Conservation (phyloP, 2,888 invertebrate genomes). For the Protodeltote pygarga region DNA sequence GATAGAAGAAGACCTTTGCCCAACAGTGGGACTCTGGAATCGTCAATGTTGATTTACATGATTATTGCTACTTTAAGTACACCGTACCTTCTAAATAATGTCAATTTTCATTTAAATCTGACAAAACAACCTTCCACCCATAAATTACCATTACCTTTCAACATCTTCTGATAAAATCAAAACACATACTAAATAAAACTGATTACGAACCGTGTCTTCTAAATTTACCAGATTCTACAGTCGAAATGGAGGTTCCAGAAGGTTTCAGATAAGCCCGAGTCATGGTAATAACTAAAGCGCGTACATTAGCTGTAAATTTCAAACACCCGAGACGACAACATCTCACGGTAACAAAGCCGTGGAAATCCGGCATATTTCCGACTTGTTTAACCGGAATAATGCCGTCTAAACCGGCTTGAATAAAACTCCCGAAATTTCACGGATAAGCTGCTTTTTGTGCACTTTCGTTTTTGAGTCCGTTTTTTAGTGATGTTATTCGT, state of each 20-base stretch:
- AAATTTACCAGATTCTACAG: slow-evolving; percentile 22
- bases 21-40: too few species aligned
- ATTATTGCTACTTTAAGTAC: too few species aligned
- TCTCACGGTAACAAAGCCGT: slow-evolving; percentile 57
- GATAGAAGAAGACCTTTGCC: too few species aligned
- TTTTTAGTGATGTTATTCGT: slow-evolving; percentile 10
- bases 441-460: slow-evolving; percentile 29
- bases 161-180: slow-evolving; percentile 28
- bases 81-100: too few species aligned
- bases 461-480: slow-evolving; percentile 12
- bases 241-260: slow-evolving; percentile 30
- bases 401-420: slow-evolving; percentile 57
- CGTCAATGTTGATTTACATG: too few species aligned
- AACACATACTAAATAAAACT: slow-evolving; percentile 36
- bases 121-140: too few species aligned
- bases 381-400: slow-evolving; percentile 58
- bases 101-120: too few species aligned
- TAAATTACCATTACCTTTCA: slow-evolving; percentile 21
- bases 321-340: slow-evolving; percentile 46
- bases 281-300: slow-evolving; percentile 28
- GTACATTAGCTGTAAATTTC: slow-evolving; percentile 43
- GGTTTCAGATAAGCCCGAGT: slow-evolving; percentile 33
- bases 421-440: slow-evolving; percentile 60
- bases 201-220: slow-evolving; percentile 34
- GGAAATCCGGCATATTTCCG: slow-evolving; percentile 60